A percentile compares a stretch with the other conserved stretches of the same genome.
These are phyloP conservation scores for Clostera curtula DNA, from an alignment of 2,888 invertebrate genomes.

Conservation along the genomic window DNA sequence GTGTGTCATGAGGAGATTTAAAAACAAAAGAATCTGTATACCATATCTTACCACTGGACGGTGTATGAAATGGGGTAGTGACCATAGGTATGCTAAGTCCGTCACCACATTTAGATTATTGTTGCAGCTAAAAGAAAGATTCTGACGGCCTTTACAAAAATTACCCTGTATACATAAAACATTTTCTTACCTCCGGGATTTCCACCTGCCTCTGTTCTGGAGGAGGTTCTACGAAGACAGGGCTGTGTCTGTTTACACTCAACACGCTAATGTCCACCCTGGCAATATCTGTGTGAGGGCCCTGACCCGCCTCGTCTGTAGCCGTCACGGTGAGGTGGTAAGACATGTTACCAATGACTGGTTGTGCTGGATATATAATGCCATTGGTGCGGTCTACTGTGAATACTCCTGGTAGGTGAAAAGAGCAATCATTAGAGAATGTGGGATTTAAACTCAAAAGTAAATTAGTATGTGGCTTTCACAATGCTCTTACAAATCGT, in stretches of 20 bases:
- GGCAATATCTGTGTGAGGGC: conserved; percentile 77
- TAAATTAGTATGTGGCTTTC: neutral
- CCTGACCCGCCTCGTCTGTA: conserved; percentile 80
- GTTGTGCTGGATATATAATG: conserved; percentile 85
- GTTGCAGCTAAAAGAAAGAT: neutral
- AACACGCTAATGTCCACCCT: conserved; percentile 84
- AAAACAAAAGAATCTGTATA: too few relatives aligned
- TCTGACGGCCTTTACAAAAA: neutral
- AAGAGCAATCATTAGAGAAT: conserved; percentile 3
- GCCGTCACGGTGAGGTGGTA: conserved; percentile 81
- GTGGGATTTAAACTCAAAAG: neutral
- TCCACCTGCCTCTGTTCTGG: conserved; percentile 83
- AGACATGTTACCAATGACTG: conserved; percentile 77
- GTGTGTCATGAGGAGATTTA: too few relatives aligned
- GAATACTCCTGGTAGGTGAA: conserved; percentile 77
- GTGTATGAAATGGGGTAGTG: too few relatives aligned
- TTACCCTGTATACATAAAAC: neutral
- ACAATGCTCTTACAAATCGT: too few relatives aligned
- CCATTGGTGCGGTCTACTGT: conserved; percentile 84
- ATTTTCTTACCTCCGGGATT: conserved; percentile 82
- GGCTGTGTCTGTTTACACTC: conserved; percentile 88
- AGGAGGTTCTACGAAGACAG: conserved; percentile 86
- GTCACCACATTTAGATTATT: too few relatives aligned
- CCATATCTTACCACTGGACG: too few relatives aligned
- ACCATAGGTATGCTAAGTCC: too few relatives aligned